Evolutionary conservation across 2,113 vertebrate species (phyloP), one percentile per base, ranked within the genome.

Genomic region (Gambusia holbrooki): DNA sequence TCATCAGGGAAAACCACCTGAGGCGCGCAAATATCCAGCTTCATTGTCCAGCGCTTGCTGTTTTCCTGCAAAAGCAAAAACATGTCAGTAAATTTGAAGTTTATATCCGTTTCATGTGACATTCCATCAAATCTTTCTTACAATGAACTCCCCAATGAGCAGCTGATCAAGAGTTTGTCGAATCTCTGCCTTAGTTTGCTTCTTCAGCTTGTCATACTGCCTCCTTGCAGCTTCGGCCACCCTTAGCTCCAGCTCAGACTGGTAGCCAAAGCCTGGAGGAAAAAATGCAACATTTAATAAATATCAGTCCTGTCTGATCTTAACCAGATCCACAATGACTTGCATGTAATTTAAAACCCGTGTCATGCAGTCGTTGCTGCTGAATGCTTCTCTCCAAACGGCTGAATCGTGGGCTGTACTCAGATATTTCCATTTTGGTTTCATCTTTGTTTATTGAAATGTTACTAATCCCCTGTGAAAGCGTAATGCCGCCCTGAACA

Each of bases 121-220:
- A 32, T n/a, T 67, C 14, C 33, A 77, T 32, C 27, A 12, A 64
- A 40, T 35, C 2, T 29, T 1, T 92, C 97, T 97, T 94, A 99
- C 98, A 90, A 99, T 99, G 87, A 99, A 99, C 80, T 99, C 98
- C 87, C 98, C 98, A 58, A 99, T 96, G 0, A 99, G 94, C 5
- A 99, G 93, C 33, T 98, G 97, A 73, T 99, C 98, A 0, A 99
- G 97, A 0, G 97, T 98, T 83, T 99, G 98, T 48, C 98, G 92
- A 87, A 99, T 99, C 90, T 99, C 98, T 8, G 96, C 96, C 82
- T 99, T 99, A 7, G 97, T 99, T 86, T 99, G 98, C 96, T 98
- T 98, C 91, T 99, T 99, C 86, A 99, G 94, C 79, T 96, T 99
- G 93, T 98, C 98, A 88, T 99, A 99, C 17, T 99, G 97, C 85